Base-by-base conservation (phyloP, 2,113 vertebrate genomes). In the Gila orcuttii region DNA sequence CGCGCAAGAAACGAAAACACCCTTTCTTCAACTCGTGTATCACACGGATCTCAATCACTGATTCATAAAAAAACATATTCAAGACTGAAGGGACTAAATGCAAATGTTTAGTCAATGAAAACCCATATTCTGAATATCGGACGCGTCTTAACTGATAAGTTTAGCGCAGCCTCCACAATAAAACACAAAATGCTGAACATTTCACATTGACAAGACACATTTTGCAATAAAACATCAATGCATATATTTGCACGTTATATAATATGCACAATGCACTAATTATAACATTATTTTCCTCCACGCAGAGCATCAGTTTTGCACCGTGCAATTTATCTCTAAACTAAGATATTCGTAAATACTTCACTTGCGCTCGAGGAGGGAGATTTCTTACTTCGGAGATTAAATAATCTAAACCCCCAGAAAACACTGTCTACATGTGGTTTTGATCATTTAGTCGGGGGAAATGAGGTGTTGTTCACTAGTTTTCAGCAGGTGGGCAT, bases 401-500 rank as follows among this genome's bases (percentile, higher is more conserved):
- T 21, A 23, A 6, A 11, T 2, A 21, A 1, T 60, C 52, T n/a
- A 6, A 19, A 28, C 2, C 6, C 45, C 28, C 74, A 28, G 15
- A 9, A 6, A 36, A 12, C 23, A 15, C 0, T 6, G 36, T 21
- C 52, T 59, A 8, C 52, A 59, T 23, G 55, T 36, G 31, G 39
- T 36, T 15, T 1, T 59, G 13, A 15, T 36, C 12, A n/a, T 21
- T 1, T 6, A 0, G 6, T 68, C 28, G 1, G 31, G 31, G 2
- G 31, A 55, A 36, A 79, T n/a, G 6, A 23, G 57, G 55, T 3
- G 28, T 23, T 12, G 64, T 31, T 33, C 47, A 52, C 17, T 13
- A 39, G 76, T 79, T 79, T 79, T 9, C 77, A 62, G 77, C 77
- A 62, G 77, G 77, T 79, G 77, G 77, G 33, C 4, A 60, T 79